Percentiles rank a stretch among this genome's conserved stretches.
Conservation (phyloP, 2,888 invertebrate genomes). For the Clusia tigrina region DNA sequence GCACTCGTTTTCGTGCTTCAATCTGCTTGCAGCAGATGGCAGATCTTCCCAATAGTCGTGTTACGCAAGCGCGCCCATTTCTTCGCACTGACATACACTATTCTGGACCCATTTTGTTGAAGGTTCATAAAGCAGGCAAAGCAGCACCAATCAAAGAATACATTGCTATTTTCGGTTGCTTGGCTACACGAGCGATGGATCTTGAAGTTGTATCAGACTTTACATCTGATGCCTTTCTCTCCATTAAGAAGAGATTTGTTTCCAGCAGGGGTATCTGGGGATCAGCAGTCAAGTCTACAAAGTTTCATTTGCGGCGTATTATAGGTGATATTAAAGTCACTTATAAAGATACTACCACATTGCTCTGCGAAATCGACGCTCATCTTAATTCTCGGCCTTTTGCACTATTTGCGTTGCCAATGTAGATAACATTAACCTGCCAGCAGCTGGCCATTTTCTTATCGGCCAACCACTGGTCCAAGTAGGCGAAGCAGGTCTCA, state of each 20-base stretch:
- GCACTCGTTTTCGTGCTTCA: neutral
- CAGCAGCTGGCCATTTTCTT: too few relatives aligned
- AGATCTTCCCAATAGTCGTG: neutral
- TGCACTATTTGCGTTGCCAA: neutral
- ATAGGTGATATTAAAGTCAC: neutral
- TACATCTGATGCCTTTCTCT: neutral
- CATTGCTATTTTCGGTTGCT: neutral
- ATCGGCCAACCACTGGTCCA: too few relatives aligned
- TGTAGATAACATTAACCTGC: too few relatives aligned
- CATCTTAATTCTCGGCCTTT: neutral
- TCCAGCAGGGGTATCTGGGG: neutral
- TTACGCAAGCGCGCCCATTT: neutral
- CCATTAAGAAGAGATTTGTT: neutral
- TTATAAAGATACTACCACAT: neutral
- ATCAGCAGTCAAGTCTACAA: neutral
- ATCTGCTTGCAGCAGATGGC: neutral
- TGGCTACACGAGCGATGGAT: neutral
- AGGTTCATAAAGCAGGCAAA: neutral
- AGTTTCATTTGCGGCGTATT: neutral
- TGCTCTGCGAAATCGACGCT: neutral
- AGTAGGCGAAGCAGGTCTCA: too few relatives aligned
- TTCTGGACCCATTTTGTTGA: neutral
- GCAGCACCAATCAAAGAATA: neutral
- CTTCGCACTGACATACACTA: neutral
- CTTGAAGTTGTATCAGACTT: neutral